Evolutionary conservation across 1,140 invertebrate genomes (phyloP).

Genomic region (Papilio dardanus): DNA sequence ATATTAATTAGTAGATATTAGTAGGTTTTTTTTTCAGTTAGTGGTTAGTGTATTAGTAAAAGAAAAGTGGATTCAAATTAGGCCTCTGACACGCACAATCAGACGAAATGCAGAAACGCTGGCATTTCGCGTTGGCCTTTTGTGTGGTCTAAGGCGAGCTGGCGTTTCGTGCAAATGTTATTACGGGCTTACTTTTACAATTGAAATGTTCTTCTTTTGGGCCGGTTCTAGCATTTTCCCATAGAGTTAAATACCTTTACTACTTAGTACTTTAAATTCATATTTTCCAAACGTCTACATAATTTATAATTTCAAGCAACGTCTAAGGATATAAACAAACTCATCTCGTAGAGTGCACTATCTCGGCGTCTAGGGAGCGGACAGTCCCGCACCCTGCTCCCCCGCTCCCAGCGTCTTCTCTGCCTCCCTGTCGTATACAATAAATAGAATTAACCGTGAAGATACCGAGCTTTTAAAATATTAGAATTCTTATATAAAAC

Average conservation of each 20-base stretch:
- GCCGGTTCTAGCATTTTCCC: too few relatives aligned
- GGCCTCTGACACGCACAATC: too few relatives aligned
- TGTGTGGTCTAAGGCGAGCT: too few relatives aligned
- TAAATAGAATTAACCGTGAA: conserved; percentile 11
- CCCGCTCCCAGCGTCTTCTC: neutral
- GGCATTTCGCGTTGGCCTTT: too few relatives aligned
- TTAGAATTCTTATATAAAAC: neutral
- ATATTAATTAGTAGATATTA: neutral
- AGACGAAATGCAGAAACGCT: too few relatives aligned
- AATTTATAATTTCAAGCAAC: conserved; percentile 1
- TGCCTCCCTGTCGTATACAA: neutral
- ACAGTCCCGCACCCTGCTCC: neutral
- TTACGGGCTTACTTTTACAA: too few relatives aligned
- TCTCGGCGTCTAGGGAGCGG: neutral
- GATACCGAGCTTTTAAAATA: conserved; percentile 7
- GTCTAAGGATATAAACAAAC: conserved; percentile 1
- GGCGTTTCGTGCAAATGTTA: too few relatives aligned
- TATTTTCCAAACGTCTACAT: neutral
- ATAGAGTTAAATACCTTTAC: neutral
- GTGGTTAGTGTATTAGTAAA: too few relatives aligned
- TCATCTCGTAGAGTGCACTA: conserved; percentile 24
- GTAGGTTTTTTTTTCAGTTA: neutral
- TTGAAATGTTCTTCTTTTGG: too few relatives aligned
- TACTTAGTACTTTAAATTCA: neutral
- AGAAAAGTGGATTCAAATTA: too few relatives aligned